phyloP scores from a whole-genome alignment of 2,797 vertebrate genomes.

The Benthosema pterotum region DNA sequence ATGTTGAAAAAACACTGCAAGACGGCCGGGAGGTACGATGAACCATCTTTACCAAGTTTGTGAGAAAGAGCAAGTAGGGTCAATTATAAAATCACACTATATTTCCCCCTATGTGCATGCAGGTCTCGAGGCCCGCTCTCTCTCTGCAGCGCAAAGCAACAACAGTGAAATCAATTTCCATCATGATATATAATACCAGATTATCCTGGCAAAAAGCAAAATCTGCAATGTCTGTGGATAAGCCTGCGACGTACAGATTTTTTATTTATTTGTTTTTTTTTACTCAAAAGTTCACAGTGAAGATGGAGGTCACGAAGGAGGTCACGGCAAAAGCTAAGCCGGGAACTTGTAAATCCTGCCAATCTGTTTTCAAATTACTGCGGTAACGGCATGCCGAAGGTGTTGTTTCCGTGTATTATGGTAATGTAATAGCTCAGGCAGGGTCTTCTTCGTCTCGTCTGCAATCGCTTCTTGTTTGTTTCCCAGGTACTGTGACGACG shows the following conservation, averaged over 20 bases:
- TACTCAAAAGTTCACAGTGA: slow-evolving; percentile 62
- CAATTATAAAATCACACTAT: slow-evolving; percentile 73
- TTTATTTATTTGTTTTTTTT: slow-evolving; percentile 31
- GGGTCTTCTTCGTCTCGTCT: slow-evolving; percentile 64
- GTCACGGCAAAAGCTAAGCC: slow-evolving; percentile 60
- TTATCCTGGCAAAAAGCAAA: slow-evolving; percentile 62
- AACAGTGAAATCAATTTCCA: slow-evolving; percentile 57
- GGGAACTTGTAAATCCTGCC: slow-evolving; percentile 72
- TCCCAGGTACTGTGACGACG: slow-evolving; percentile 57
- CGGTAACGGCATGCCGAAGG: slow-evolving; percentile 65
- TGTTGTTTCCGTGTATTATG: slow-evolving; percentile 76
- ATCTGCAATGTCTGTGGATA: slow-evolving; percentile 53
- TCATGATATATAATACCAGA: slow-evolving; percentile 65
- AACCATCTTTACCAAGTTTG: slow-evolving; percentile 51
- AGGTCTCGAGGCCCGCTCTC: background rate
- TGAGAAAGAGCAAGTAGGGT: slow-evolving; percentile 61
- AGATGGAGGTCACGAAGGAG: slow-evolving; percentile 68
- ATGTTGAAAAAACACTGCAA: slow-evolving; percentile 24
- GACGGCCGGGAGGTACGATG: slow-evolving; percentile 46
- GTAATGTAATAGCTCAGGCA: slow-evolving; percentile 69
- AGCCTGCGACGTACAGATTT: slow-evolving; percentile 42
- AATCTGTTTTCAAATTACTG: slow-evolving; percentile 73
- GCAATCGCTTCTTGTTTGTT: slow-evolving; percentile 63
- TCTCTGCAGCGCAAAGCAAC: slow-evolving; percentile 9
- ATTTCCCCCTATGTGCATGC: slow-evolving; percentile 9